Conservation (phyloP, 2,797 vertebrate species). For the Odontamblyopus rebecca region DNA sequence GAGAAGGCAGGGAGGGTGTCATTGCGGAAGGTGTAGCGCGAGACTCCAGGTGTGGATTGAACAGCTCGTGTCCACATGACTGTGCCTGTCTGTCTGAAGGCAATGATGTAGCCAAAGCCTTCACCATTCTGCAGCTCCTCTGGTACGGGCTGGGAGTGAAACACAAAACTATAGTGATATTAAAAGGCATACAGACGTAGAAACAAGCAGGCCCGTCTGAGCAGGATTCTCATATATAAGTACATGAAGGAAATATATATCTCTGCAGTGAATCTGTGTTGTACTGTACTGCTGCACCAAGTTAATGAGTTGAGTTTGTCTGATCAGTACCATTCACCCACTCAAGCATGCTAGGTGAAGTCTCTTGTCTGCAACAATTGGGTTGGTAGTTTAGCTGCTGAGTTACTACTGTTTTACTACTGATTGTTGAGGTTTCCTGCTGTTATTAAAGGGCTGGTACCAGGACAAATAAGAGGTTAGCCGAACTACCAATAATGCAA, state of each 20-base stretch:
- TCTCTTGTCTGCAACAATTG: too few species aligned
- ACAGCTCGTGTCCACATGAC: constrained; percentile 89
- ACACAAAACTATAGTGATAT: constrained; percentile 87
- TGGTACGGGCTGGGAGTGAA: constrained; percentile 86
- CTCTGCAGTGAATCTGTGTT: background rate
- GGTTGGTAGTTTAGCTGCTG: background rate
- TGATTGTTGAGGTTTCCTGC: background rate
- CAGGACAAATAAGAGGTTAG: too few species aligned
- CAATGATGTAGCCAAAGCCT: constrained; percentile 93
- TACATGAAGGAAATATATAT: background rate
- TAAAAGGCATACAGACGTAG: constrained; percentile 82
- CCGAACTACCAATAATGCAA: too few species aligned
- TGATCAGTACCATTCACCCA: background rate
- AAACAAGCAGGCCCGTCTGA: constrained; percentile 65
- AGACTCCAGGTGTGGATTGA: constrained; percentile 82
- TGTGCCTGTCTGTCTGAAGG: constrained; percentile 84
- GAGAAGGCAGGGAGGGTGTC: constrained; percentile 91
- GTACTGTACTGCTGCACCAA: background rate
- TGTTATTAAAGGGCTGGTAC: background rate
- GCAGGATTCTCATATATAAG: background rate
- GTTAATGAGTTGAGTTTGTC: background rate
- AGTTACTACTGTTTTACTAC: background rate
- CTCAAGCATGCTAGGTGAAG: background rate
- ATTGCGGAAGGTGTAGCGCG: constrained; percentile 87
- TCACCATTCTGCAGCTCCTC: constrained; percentile 95